Conservation (phyloP, 1,140 invertebrate species). For the Dolichoris vasculosae region DNA sequence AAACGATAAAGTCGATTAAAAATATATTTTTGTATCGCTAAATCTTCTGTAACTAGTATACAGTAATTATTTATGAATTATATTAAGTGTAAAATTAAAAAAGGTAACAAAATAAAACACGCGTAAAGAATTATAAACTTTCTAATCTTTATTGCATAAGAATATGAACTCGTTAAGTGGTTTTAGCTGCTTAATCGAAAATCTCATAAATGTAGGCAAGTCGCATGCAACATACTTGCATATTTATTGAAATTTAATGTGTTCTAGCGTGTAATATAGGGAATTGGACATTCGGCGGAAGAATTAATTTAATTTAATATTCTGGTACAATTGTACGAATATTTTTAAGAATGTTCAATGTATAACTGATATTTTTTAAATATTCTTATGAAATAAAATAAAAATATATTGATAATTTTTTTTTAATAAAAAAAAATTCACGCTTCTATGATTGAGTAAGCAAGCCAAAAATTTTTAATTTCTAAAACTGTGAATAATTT, state of each 20-base stretch:
- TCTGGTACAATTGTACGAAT: not conserved
- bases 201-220: not conserved
- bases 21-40: no score
- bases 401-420: no score
- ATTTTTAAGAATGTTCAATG: no score
- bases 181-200: not conserved
- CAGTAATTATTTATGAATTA: no score
- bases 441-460: no score
- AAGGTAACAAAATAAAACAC: not conserved
- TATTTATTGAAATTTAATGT: slow-evolving; percentile 1
- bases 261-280: not conserved
- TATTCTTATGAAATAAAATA: no score
- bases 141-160: not conserved
- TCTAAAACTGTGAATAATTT: no score
- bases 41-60: no score
- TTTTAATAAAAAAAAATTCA: no score
- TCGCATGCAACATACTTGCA: not conserved
- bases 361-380: no score
- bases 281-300: not conserved
- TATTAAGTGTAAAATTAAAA: not conserved
- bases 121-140: not conserved
- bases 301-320: not conserved
- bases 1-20: no score
- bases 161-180: not conserved
- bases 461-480: no score